Evolutionary conservation across 2,888 invertebrate species (phyloP).

Genomic region (Lobophora halterata): DNA sequence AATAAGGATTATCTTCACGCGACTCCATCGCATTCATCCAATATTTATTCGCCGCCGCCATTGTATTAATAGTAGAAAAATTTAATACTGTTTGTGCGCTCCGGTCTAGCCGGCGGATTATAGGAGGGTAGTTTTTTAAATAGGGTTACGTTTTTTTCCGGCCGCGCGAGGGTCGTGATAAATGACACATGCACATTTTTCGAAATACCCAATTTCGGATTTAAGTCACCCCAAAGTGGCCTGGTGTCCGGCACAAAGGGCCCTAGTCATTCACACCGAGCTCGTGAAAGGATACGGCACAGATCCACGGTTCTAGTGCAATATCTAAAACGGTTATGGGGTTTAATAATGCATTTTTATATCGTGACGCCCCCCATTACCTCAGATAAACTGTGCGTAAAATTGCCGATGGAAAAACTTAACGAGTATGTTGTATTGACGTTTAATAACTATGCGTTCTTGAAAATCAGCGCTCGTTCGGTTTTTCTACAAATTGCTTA

Average conservation of each 20-base stretch:
- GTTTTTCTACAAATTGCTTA: constrained; percentile 32
- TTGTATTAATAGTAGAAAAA: constrained; percentile 75
- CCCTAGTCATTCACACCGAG: constrained; percentile 69
- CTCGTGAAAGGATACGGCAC: constrained; percentile 38
- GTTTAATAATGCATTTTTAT: constrained; percentile 73
- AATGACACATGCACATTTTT: constrained; percentile 82
- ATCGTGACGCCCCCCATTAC: constrained; percentile 58
- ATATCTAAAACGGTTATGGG: constrained; percentile 64
- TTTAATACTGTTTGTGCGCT: constrained; percentile 77
- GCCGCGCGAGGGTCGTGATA: constrained; percentile 77
- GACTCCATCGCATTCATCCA: constrained; percentile 62
- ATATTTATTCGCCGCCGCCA: constrained; percentile 73
- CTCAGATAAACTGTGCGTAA: constrained; percentile 63
- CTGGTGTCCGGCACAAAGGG: constrained; percentile 68
- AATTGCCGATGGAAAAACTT: constrained; percentile 60
- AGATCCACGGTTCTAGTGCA: constrained; percentile 36
- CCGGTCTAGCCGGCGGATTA: constrained; percentile 68
- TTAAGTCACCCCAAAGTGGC: constrained; percentile 82
- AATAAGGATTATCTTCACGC: constrained; percentile 66
- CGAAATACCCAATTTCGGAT: constrained; percentile 82
- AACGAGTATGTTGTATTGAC: constrained; percentile 48
- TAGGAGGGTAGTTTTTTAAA: constrained; percentile 76
- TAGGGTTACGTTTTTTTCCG: constrained; percentile 77
- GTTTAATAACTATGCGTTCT: constrained; percentile 39
- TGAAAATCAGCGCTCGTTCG: constrained; percentile 10